Percentiles rank a stretch among this genome's conserved stretches.
These are phyloP conservation scores for Ditylenchus weischeri DNA, from an alignment of 2,888 invertebrate species.

Conservation along the genomic window DNA sequence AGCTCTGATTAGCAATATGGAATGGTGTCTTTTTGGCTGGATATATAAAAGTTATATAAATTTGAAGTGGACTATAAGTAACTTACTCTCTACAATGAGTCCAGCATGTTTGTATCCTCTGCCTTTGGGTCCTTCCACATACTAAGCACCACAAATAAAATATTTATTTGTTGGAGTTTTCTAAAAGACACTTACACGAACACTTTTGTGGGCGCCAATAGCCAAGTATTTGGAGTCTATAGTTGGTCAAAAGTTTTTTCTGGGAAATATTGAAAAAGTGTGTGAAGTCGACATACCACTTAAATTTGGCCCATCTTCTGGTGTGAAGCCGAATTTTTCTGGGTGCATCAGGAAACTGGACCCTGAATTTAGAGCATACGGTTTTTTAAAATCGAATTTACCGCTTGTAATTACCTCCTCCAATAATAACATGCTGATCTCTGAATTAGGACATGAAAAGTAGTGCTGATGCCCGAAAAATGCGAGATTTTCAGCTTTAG, in stretches of 20 bases:
- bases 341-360: constrained; percentile 30
- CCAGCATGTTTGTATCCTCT: constrained; percentile 25
- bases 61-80: constrained; percentile 15
- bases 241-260: neutral
- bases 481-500: no score
- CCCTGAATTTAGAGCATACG: no score
- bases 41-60: neutral
- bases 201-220: constrained; percentile 31
- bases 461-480: no score
- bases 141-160: neutral
- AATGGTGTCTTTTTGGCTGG: constrained; percentile 31
- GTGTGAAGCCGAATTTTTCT: constrained; percentile 22
- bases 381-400: no score
- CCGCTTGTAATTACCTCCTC: constrained; percentile 14
- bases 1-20: constrained; percentile 21
- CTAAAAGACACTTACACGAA: constrained; percentile 21
- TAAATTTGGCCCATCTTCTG: constrained; percentile 28
- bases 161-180: neutral
- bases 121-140: constrained; percentile 30
- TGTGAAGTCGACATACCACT: neutral
- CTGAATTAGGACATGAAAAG: constrained; percentile 17
- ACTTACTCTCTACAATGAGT: constrained; percentile 35
- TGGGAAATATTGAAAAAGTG: no score
- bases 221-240: constrained; percentile 27
- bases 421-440: constrained; percentile 24